Base-by-base conservation (phyloP, 1,140 invertebrate species). In the Tetramorium simillimum region DNA sequence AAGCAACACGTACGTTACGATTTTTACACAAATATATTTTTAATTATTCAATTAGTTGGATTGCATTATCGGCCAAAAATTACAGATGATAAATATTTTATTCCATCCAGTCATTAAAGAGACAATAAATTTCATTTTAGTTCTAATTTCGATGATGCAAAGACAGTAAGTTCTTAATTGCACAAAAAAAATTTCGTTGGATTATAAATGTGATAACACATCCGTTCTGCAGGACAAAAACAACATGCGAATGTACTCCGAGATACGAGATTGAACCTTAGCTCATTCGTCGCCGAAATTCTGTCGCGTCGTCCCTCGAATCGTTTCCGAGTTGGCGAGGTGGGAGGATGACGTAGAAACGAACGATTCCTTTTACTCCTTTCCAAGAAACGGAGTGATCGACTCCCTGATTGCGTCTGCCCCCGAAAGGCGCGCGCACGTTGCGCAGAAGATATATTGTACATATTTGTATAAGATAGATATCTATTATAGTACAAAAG, bases 311-410 rank as follows among this genome's bases (percentile, higher is more conserved):
- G 75, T 53, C 16, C 53, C 46, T 86, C 76, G 24, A 80, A 88
- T 58, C 60, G 9, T 62, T 53, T 40, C 14, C 51, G 28, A 46
- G 37, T 75, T 51, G 37, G 10, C 28, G 53, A 6, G 28, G 18
- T 43, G 16, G 65, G 60, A 49, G 40, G 53, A 24, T 40, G 1
- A 53, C 16, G 12, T 33, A 24, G 24, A 49, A 51, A 70, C 53
- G 58, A 70, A 14, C 12, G 12, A 9, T 89, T 89, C 87, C 40
- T 81, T 89, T 81, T 60, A 56, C 43, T 85, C 58, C 75, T 85
- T 89, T 86, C 87, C 60, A 43, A 65, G 87, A 89, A 89, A 72
- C 3, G 53, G 21, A 24, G 62, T 62, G 33, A 7, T 75, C 37
- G 58, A 21, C 33, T 33, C 33, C 33, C 33, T 33, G 33, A 33